These are phyloP conservation scores for Nematolebias whitei DNA, from an alignment of 2,113 vertebrate genomes.

Conservation along the genomic window DNA sequence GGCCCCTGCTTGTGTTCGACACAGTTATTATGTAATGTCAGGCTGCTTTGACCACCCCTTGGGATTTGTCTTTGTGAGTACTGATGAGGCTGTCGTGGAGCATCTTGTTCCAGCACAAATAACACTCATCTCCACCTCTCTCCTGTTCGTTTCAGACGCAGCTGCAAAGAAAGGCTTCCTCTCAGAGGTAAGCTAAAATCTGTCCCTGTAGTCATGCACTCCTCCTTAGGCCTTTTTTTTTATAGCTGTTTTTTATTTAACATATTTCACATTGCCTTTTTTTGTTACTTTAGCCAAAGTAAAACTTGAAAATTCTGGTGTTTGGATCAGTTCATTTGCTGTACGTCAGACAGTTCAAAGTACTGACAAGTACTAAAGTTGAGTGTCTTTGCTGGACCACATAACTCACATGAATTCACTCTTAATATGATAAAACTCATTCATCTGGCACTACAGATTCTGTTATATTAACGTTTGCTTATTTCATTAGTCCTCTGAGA, in stretches of 20 bases:
- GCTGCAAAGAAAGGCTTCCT: constrained; percentile 75
- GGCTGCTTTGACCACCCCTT: constrained; percentile 25
- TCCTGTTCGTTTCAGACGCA: constrained; percentile 57
- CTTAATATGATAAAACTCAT: constrained; percentile 5
- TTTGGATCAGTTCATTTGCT: neutral
- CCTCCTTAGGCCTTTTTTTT: neutral
- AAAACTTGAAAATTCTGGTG: neutral
- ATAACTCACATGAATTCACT: too few species aligned
- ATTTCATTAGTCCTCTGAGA: constrained; percentile 6
- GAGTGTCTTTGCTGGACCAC: too few species aligned
- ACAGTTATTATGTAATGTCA: constrained; percentile 58
- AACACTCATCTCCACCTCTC: constrained; percentile 25
- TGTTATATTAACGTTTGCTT: neutral
- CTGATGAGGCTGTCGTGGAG: constrained; percentile 46
- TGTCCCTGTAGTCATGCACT: constrained; percentile 11
- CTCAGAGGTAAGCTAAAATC: constrained; percentile 70
- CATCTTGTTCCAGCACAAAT: constrained; percentile 23
- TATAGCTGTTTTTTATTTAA: neutral
- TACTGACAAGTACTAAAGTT: too few species aligned
- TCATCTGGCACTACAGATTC: constrained; percentile 13
- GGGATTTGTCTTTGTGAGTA: constrained; percentile 44
- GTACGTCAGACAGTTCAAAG: too few species aligned
- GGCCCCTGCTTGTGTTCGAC: constrained; percentile 42
- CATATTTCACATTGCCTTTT: too few species aligned
- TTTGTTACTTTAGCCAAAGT: too few species aligned